Conservation (phyloP, 2,113 vertebrate species). For the Melanerpes aurifrons region DNA sequence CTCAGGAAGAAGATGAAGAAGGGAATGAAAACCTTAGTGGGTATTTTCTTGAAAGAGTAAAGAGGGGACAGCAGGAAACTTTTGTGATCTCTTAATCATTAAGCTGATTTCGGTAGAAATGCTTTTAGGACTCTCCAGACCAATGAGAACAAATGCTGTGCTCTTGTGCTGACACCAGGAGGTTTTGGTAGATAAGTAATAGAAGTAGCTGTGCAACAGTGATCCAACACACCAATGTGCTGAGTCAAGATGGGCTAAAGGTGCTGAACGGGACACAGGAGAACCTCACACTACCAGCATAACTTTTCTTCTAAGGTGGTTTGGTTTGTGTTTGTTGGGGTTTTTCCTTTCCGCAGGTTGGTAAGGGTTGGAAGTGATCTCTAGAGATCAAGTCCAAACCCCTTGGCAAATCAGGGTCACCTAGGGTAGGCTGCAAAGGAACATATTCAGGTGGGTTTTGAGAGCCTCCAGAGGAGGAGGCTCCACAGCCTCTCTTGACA, state of each 20-base stretch:
- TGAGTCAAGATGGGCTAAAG: background rate
- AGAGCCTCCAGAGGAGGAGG: no score
- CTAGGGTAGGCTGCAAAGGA: no score
- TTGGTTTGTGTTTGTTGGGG: background rate
- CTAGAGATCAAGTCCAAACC: no score
- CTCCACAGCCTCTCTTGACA: no score
- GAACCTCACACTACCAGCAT: background rate
- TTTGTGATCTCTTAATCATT: background rate
- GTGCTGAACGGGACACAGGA: background rate
- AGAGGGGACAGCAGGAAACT: background rate
- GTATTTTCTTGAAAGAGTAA: background rate
- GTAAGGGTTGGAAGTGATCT: no score
- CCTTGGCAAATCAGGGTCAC: no score
- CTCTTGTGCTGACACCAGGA: background rate
- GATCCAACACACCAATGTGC: accelerated
- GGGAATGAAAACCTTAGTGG: background rate
- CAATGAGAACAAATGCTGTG: background rate
- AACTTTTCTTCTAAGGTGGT: background rate
- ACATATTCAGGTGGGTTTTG: no score
- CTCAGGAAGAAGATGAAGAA: background rate
- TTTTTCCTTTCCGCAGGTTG: background rate
- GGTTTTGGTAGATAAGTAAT: background rate
- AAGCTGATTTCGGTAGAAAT: background rate
- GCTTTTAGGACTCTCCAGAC: background rate
- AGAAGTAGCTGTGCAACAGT: background rate